Base-by-base conservation (phyloP, 2,113 vertebrate genomes). In the Cynoglossus semilaevis region DNA sequence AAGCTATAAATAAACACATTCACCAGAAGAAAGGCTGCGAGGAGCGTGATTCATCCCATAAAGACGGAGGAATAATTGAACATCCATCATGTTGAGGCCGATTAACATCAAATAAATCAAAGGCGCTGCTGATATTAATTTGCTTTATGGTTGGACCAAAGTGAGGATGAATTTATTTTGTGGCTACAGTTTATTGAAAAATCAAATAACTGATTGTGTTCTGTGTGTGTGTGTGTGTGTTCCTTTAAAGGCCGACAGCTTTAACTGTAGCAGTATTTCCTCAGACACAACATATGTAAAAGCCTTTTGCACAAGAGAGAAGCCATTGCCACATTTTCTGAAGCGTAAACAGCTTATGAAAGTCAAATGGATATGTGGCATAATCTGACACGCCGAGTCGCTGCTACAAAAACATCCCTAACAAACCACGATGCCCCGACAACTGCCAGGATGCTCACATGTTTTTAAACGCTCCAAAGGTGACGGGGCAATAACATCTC, bases 331-430 rank as follows among this genome's bases (percentile, higher is more conserved):
- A 85, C 86, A 86, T 87, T 89, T 90, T 89, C 86, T 90, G 88
- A 90, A 89, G 88, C 86, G 87, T 90, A 91, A 88, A 89, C 89
- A 91, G 86, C 85, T 89, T 90, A 88, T 91, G 91, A 92, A 92
- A 91, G 90, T 92, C 90, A 91, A 91, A 91, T 91, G 82, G 87
- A 89, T 88, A 72, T 90, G 89, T 90, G 88, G 90, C 87, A 91
- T 91, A 91, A 90, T 92, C 88, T 90, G 90, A 91, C 88, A 90
- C 64, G 82, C 78, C 55, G 76, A 87, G 84, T 82, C 83, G 77
- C 82, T 55, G 84, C 85, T 89, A 90, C 84, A 88, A 80, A 91
- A 91, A 88, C 88, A 89, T 83, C 84, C 65, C 76, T 85, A 88
- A 89, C 84, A 89, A 90, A 85, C 83, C 81, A 62, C 62, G 18